phyloP scores from a whole-genome alignment of 1,140 invertebrate species.

The Branchinecta lynchi region DNA sequence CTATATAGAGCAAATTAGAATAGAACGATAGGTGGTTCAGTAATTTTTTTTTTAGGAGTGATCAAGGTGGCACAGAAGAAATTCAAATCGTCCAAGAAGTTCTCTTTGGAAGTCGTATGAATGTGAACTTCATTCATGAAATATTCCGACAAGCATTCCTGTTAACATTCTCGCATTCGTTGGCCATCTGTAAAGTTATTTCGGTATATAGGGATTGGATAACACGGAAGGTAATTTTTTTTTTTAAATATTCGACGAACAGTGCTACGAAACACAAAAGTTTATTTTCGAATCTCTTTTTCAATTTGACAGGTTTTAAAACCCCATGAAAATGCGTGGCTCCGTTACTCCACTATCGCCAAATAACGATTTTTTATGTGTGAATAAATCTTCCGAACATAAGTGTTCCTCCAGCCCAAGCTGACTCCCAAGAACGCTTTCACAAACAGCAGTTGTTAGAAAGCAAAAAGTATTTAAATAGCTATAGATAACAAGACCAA shows the following conservation, averaged over 20 bases:
- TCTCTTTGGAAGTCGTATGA: slow-evolving; percentile 70
- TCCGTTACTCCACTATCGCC: no score
- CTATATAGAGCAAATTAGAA: no score
- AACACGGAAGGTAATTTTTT: slow-evolving; percentile 52
- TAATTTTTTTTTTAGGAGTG: slow-evolving; percentile 25
- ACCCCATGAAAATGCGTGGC: no score
- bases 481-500: no score
- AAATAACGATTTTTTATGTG: no score
- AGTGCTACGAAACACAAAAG: neutral
- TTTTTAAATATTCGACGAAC: neutral
- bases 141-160: slow-evolving; percentile 83
- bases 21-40: no score
- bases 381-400: no score
- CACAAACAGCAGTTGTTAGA: no score
- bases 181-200: slow-evolving; percentile 72
- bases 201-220: slow-evolving; percentile 94
- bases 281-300: neutral
- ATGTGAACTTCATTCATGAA: slow-evolving; percentile 89
- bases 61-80: slow-evolving; percentile 33
- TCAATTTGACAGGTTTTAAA: no score
- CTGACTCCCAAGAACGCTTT: no score
- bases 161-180: slow-evolving; percentile 69
- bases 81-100: slow-evolving; percentile 61
- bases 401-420: no score
- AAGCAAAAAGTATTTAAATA: no score